A percentile compares a stretch with the other conserved stretches of the same genome.
Evolutionary conservation across 2,797 vertebrate genomes (phyloP).

Genomic region (Acipenser oxyrinchus): DNA sequence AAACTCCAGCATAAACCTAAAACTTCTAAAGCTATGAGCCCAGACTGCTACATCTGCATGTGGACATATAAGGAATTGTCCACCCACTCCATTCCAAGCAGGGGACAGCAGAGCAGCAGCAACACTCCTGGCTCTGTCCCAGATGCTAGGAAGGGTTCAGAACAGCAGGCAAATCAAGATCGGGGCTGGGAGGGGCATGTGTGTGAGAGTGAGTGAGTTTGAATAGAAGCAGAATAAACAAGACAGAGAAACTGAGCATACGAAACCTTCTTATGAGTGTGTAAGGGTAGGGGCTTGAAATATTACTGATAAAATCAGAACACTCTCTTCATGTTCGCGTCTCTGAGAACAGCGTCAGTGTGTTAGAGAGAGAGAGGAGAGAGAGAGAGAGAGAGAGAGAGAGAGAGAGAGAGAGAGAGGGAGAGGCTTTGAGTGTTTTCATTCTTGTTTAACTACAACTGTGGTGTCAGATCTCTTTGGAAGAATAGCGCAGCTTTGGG

Average conservation of each 20-base stretch:
- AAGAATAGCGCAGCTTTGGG: constrained; percentile 4
- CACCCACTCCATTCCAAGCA: constrained; percentile 37
- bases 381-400: not conserved
- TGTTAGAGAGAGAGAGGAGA: constrained; percentile 4
- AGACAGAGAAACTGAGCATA: not conserved
- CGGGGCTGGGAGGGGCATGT: constrained; percentile 10
- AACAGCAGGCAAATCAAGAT: constrained; percentile 29
- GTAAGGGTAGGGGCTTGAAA: constrained; percentile 20
- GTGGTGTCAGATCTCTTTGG: constrained; percentile 25
- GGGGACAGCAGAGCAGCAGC: constrained; percentile 45
- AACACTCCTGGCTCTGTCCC: constrained; percentile 47
- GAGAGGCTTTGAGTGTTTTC: constrained; percentile 16
- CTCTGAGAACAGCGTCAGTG: constrained; percentile 1
- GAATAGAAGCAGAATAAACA: constrained; percentile 21
- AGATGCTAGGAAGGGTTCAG: constrained; percentile 25
- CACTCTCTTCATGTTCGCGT: constrained; percentile 25
- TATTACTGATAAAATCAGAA: constrained; percentile 13
- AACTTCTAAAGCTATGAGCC: constrained; percentile 23
- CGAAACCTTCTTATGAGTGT: not conserved
- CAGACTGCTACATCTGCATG: constrained; percentile 19
- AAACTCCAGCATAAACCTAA: constrained; percentile 30
- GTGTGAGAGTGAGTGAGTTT: constrained; percentile 14
- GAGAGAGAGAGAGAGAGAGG: not conserved
- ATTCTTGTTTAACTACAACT: constrained; percentile 33
- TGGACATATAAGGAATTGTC: constrained; percentile 30